Percentiles rank a stretch among this genome's conserved stretches.
Conservation (phyloP, 2,113 vertebrate species). For the Odocoileus virginianus region DNA sequence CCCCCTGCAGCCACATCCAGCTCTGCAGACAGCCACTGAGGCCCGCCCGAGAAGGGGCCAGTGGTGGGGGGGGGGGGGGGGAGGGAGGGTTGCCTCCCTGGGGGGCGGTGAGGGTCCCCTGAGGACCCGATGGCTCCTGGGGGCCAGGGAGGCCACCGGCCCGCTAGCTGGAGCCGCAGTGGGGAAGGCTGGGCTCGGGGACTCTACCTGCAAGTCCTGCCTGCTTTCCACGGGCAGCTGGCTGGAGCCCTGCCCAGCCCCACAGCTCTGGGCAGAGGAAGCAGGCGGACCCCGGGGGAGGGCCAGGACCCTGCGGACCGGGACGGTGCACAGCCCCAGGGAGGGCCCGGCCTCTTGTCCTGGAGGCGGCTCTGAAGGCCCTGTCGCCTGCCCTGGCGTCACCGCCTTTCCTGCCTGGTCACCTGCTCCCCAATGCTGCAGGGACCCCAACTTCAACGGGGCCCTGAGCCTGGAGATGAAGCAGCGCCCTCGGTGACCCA, state of each 20-base stretch:
- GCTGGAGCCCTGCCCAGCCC: not conserved
- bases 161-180: rapidly evolving
- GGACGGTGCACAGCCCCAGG: not conserved
- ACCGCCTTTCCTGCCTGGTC: not conserved
- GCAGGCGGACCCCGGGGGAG: not conserved
- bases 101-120: rapidly evolving
- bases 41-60: not conserved
- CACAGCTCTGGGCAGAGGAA: not conserved
- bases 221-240: not conserved
- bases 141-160: rapidly evolving
- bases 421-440: not conserved
- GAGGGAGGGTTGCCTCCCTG: not conserved
- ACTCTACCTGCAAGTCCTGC: not conserved
- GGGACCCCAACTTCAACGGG: not conserved
- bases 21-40: not conserved
- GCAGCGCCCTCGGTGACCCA: rapidly evolving
- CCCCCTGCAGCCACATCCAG: not conserved
- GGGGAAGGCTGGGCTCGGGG: not conserved
- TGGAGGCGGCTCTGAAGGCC: not conserved
- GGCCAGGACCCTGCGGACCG: not conserved
- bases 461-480: not conserved
- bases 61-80: too few relatives aligned
- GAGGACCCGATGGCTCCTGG: rapidly evolving
- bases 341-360: not conserved
- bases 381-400: not conserved